Percentiles rank a stretch among this genome's conserved stretches.
phyloP scores from a whole-genome alignment of 2,797 vertebrate species.

The Coregonus ussuriensis region DNA sequence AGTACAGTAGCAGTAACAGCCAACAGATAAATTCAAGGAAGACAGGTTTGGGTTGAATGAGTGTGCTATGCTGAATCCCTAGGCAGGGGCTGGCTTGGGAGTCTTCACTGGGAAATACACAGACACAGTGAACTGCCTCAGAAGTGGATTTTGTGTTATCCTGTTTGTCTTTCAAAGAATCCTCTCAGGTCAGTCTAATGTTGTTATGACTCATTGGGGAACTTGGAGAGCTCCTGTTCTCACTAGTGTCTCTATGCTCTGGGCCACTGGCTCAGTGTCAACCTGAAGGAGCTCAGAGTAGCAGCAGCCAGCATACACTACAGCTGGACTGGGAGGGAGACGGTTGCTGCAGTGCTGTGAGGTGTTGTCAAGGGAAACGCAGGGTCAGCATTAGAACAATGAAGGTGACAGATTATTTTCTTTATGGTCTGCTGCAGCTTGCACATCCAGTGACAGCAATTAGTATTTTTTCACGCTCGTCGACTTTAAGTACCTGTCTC shows the following conservation, averaged over 20 bases:
- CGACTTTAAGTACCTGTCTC: slow-evolving; percentile 45
- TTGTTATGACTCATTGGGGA: background rate
- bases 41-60: slow-evolving; percentile 53
- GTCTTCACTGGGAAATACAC: slow-evolving; percentile 45
- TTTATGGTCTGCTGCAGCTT: slow-evolving; percentile 35
- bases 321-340: background rate
- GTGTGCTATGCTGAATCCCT: slow-evolving; percentile 44
- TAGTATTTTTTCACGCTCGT: slow-evolving; percentile 52
- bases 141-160: slow-evolving; percentile 56
- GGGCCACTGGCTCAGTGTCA: background rate
- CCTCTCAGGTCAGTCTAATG: background rate
- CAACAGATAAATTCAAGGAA: slow-evolving; percentile 65
- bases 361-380: slow-evolving; percentile 34
- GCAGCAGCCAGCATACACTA: background rate
- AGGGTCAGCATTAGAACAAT: slow-evolving; percentile 36
- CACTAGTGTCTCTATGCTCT: background rate
- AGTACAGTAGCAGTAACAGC: slow-evolving; percentile 60
- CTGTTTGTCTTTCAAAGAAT: slow-evolving; percentile 61
- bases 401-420: slow-evolving; percentile 36
- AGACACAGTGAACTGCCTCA: slow-evolving; percentile 35
- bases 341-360: background rate
- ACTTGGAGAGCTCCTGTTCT: background rate
- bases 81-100: slow-evolving; percentile 31
- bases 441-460: slow-evolving; percentile 48
- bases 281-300: background rate